Evolutionary conservation across 2,797 vertebrate species (phyloP).

Genomic region (Poeciliopsis presidionis): DNA sequence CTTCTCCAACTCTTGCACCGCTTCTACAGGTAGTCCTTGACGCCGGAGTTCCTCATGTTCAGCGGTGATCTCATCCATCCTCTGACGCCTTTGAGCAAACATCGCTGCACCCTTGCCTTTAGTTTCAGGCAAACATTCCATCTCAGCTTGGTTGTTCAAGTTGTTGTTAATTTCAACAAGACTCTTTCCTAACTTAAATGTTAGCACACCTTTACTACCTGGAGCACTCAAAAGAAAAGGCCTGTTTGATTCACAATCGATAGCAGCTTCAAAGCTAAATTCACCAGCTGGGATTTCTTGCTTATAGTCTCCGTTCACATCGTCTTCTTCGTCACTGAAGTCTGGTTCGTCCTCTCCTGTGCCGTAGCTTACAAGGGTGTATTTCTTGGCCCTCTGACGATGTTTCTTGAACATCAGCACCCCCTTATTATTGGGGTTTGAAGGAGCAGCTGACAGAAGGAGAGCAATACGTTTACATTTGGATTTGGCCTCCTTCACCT

Average conservation of each 20-base stretch:
- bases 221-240: conserved; percentile 84
- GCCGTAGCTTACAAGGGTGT: conserved; percentile 98
- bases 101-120: conserved; percentile 95
- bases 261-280: conserved; percentile 84
- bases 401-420: conserved; percentile 99
- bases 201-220: conserved; percentile 81
- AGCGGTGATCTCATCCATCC: conserved; percentile 94
- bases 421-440: conserved; percentile 95
- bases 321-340: conserved; percentile 80
- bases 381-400: conserved; percentile 93
- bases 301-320: conserved; percentile 73
- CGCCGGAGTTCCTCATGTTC: conserved; percentile 90
- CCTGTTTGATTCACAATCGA: conserved; percentile 87
- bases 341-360: conserved; percentile 90
- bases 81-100: conserved; percentile 92
- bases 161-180: conserved; percentile 90
- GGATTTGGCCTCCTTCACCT: conserved; percentile 97
- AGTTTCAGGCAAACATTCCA: conserved; percentile 92
- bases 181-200: conserved; percentile 90
- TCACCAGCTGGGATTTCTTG: conserved; percentile 82
- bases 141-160: conserved; percentile 80
- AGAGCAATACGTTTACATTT: conserved; percentile 99
- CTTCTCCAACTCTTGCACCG: conserved; percentile 64
- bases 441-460: conserved; percentile 89
- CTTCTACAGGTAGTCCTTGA: conserved; percentile 80